Evolutionary conservation across 2,113 vertebrate species (phyloP).

Genomic region (Mus musculus): DNA sequence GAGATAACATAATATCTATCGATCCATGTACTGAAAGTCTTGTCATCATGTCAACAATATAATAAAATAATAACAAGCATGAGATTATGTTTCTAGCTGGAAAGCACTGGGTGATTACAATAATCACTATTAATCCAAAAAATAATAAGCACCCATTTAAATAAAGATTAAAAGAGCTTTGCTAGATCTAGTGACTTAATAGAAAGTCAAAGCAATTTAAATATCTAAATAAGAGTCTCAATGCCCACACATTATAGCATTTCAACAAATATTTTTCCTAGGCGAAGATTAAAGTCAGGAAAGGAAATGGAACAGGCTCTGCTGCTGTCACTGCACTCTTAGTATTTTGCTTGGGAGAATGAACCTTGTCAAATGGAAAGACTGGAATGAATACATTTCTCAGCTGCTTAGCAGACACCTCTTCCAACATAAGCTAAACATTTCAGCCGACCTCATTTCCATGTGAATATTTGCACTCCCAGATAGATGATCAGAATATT

Average conservation of each 20-base stretch:
- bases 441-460: slow-evolving; percentile 77
- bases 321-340: slow-evolving; percentile 79
- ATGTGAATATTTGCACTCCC: slow-evolving; percentile 78
- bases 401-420: slow-evolving; percentile 81
- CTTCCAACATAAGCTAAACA: slow-evolving; percentile 80
- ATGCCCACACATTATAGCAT: slow-evolving; percentile 79
- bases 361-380: slow-evolving; percentile 78
- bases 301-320: slow-evolving; percentile 78
- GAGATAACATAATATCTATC: slow-evolving; percentile 51
- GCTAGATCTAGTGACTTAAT: slow-evolving; percentile 58
- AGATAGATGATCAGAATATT: slow-evolving; percentile 70
- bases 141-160: slow-evolving; percentile 71
- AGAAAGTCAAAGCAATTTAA: slow-evolving; percentile 67
- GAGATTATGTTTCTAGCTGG: slow-evolving; percentile 12
- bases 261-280: slow-evolving; percentile 82
- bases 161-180: slow-evolving; percentile 67
- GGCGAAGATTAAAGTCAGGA: slow-evolving; percentile 76
- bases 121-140: slow-evolving; percentile 64
- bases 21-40: slow-evolving; percentile 42
- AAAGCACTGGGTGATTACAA: slow-evolving; percentile 39
- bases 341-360: slow-evolving; percentile 82
- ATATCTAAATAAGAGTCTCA: slow-evolving; percentile 75
- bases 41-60: slow-evolving; percentile 25
- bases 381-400: slow-evolving; percentile 77
- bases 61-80: slow-evolving; percentile 40